Evolutionary conservation across 2,888 invertebrate genomes (phyloP), one percentile per base, ranked within the genome.

Genomic region (Laothoe populi): DNA sequence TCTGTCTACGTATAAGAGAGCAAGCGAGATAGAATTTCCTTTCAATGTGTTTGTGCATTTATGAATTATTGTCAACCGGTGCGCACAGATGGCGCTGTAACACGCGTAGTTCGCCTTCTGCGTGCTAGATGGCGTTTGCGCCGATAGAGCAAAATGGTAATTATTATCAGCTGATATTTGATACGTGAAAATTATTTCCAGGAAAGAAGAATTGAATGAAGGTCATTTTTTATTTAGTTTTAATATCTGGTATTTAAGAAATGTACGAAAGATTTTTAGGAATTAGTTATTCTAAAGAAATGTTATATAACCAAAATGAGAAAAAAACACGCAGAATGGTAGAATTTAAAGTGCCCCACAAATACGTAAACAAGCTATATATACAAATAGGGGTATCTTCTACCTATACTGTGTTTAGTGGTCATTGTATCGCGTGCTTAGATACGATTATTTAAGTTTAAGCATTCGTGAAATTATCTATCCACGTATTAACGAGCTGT

Each of bases 71-170:
- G 63, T 69, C 23, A 7, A 26, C 44, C 1, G 35, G 46, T 61
- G 57, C 38, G 48, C 64, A 76, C 66, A 91, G 91, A 90, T 89
- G 91, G 90, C 90, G 86, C 66, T 83, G 70, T 63, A 67, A 49
- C 64, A 46, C 61, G 74, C 64, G 75, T 75, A 86, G 86, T 91
- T 85, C 83, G 4, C 62, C 70, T 67, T 44, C 64, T 70, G 57
- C 58, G 19, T 61, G 62, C 69, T 79, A 90, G 91, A 84, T 90
- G 90, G 83, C 82, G 73, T 21, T 61, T 63, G 45, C 8, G 58
- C 61, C 65, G 59, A 53, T 63, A 45, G 60, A 26, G 67, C 68
- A 67, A 63, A 67, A 69, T 71, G 70, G 44, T 63, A 63, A 66
- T 63, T 60, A 67, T 70, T 72, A 74, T 78, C 81, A 83, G 81